Conservation (phyloP, 2,797 vertebrate species). For the Hirundo rustica region DNA sequence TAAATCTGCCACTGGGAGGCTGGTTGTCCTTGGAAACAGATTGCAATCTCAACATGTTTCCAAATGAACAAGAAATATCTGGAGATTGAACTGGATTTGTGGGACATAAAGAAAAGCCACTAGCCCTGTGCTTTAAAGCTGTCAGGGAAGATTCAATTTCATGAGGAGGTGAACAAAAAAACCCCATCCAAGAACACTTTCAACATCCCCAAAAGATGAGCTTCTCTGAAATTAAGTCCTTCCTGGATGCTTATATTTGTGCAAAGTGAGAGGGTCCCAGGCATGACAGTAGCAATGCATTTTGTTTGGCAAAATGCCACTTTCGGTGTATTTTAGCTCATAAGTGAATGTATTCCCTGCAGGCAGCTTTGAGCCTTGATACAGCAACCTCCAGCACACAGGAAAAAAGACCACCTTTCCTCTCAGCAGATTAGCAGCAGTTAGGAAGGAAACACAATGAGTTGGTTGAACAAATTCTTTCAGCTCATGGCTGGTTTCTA, state of each 20-base stretch:
- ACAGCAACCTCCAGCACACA: not conserved
- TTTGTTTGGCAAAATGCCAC: conserved; percentile 13
- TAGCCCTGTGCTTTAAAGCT: not conserved
- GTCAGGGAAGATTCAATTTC: not conserved
- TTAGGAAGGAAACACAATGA: conserved; percentile 4
- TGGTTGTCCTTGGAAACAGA: conserved; percentile 35
- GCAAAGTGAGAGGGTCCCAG: not conserved
- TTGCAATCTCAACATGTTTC: conserved; percentile 6
- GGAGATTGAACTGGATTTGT: not conserved
- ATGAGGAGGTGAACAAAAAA: not conserved
- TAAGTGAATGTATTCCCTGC: conserved; percentile 22
- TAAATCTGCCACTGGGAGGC: conserved; percentile 11
- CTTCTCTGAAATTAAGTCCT: conserved; percentile 12
- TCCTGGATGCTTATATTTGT: conserved; percentile 5
- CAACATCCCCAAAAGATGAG: not conserved
- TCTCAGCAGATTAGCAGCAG: not conserved
- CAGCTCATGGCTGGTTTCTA: not conserved
- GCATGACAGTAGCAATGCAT: not conserved
- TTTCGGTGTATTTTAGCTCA: not conserved
- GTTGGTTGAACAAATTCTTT: not conserved
- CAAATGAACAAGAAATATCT: conserved; percentile 26
- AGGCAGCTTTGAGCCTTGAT: not conserved
- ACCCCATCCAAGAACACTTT: not conserved
- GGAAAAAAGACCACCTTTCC: not conserved
- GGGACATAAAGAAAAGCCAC: conserved; percentile 1